phyloP scores from a whole-genome alignment of 2,113 vertebrate genomes.

The Cyprinodon brontotheroides region DNA sequence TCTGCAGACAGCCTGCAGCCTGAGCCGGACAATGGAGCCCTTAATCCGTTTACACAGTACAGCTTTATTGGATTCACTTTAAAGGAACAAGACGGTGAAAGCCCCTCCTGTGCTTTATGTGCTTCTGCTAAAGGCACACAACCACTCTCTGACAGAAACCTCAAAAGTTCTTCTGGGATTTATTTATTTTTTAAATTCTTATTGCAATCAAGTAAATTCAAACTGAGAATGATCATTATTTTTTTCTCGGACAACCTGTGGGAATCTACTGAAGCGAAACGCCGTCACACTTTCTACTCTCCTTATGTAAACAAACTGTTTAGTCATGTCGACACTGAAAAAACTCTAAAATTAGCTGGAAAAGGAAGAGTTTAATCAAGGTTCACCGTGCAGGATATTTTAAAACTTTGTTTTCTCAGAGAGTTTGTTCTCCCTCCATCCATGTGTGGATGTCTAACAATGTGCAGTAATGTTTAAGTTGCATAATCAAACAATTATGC shows the following conservation, averaged over 20 bases:
- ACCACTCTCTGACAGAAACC: not conserved
- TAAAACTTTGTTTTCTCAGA: not conserved
- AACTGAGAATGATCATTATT: not conserved
- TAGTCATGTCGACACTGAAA: not conserved
- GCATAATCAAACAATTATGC: no score
- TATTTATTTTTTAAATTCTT: not conserved
- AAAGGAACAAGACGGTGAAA: slow-evolving; percentile 6
- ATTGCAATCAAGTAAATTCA: not conserved
- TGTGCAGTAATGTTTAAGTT: no score
- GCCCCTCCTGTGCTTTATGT: slow-evolving; percentile 34
- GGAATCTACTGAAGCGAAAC: not conserved
- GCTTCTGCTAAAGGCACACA: not conserved
- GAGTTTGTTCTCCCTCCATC: not conserved
- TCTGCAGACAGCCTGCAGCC: slow-evolving; percentile 17
- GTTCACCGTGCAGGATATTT: not conserved
- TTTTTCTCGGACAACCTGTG: not conserved
- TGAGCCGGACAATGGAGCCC: slow-evolving; percentile 36
- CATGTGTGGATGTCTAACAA: no score
- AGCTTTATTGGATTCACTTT: slow-evolving; percentile 53
- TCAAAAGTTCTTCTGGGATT: not conserved
- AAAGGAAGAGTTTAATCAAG: not conserved
- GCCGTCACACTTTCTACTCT: slow-evolving; percentile 7
- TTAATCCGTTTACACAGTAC: slow-evolving; percentile 52
- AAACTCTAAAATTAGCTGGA: not conserved
- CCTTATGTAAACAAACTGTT: not conserved